Evolutionary conservation across 2,113 vertebrate genomes (phyloP).

Genomic region (Recurvirostra avosetta): DNA sequence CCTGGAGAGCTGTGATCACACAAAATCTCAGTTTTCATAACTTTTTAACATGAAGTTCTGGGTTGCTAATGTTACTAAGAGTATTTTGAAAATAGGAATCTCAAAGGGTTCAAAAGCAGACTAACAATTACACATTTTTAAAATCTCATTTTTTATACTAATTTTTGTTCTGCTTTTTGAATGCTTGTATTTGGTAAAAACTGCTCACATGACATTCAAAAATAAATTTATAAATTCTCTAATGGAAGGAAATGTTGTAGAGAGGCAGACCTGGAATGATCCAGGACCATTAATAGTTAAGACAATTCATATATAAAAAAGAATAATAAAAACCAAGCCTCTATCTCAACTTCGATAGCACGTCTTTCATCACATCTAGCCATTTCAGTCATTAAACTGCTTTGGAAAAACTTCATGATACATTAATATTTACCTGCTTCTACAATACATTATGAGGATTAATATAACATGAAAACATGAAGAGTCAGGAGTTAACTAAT

Average conservation of each 20-base stretch:
- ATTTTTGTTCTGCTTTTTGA: background rate
- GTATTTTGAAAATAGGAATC: background rate
- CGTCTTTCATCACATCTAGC: background rate
- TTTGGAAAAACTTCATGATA: background rate
- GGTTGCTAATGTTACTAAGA: accelerated
- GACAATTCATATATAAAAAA: background rate
- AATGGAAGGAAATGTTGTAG: background rate
- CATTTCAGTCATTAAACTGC: background rate
- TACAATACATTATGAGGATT: background rate
- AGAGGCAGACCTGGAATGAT: background rate
- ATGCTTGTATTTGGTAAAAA: background rate
- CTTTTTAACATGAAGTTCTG: background rate
- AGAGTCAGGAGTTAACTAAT: background rate
- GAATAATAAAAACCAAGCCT: background rate
- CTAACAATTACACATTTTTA: background rate
- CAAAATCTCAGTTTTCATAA: background rate
- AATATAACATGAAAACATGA: background rate
- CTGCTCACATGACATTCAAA: background rate
- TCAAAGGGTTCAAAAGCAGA: background rate
- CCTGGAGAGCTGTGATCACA: background rate
- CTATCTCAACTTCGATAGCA: background rate
- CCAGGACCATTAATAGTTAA: background rate
- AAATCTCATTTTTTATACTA: background rate
- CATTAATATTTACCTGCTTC: background rate
- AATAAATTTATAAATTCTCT: background rate